Evolutionary conservation across 2,113 vertebrate genomes (phyloP).

Genomic region (Vimba vimba): DNA sequence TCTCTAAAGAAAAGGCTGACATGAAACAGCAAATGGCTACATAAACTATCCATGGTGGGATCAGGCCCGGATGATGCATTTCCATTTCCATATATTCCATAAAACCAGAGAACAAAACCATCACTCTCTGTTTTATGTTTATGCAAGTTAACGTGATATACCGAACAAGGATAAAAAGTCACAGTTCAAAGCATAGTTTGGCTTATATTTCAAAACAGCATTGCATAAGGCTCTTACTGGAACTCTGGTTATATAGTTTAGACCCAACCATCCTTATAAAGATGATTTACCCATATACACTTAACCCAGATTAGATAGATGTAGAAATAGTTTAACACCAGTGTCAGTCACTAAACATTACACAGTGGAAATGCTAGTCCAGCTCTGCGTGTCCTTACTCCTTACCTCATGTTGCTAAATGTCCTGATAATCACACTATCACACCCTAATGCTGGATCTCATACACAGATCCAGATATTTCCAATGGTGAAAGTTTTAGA

Average conservation of each 20-base stretch:
- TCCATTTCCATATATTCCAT: constrained; percentile 9
- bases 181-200: constrained; percentile 15
- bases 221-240: background rate
- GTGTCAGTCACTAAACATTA: constrained; percentile 32
- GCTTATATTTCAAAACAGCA: background rate
- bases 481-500: background rate
- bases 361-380: constrained; percentile 30
- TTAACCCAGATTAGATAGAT: constrained; percentile 23
- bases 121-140: constrained; percentile 29
- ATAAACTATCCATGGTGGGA: background rate
- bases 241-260: background rate
- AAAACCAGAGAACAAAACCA: constrained; percentile 23
- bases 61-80: background rate
- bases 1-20: background rate
- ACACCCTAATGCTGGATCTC: constrained; percentile 15
- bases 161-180: constrained; percentile 1
- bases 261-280: background rate
- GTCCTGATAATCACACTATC: constrained; percentile 19
- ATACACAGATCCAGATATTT: constrained; percentile 7
- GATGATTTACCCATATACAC: constrained; percentile 4
- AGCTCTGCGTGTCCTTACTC: background rate
- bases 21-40: background rate
- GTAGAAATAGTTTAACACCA: background rate
- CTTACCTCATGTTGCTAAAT: constrained; percentile 4
- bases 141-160: constrained; percentile 14